These are phyloP conservation scores for Taurulus bubalis DNA, from an alignment of 2,113 vertebrate genomes.

Conservation along the genomic window DNA sequence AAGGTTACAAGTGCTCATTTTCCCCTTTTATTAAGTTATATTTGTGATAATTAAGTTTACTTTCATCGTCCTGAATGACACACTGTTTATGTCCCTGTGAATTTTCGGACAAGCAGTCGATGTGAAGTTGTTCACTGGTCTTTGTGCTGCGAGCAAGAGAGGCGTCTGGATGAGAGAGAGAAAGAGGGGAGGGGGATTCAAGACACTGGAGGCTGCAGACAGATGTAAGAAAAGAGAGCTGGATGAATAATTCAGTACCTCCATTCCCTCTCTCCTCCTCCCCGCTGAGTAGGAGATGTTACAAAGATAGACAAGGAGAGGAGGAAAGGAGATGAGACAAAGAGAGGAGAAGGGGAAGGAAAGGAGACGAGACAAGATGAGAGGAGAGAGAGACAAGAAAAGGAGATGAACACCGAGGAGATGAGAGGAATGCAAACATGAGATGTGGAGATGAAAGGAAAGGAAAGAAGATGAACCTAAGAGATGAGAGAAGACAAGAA, in stretches of 20 bases:
- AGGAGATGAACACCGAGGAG: background rate
- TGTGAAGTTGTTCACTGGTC: constrained; percentile 14
- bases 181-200: constrained; percentile 27
- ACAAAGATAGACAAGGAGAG: constrained; percentile 49
- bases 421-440: background rate
- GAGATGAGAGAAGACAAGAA: background rate
- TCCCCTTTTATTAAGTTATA: background rate
- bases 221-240: constrained; percentile 43
- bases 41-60: background rate
- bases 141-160: background rate
- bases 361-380: background rate
- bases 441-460: background rate
- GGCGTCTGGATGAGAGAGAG: background rate
- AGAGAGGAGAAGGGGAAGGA: too few species aligned
- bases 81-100: background rate
- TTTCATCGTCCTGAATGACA: background rate
- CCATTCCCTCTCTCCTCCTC: constrained; percentile 47
- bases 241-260: constrained; percentile 72
- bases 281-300: constrained; percentile 53
- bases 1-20: constrained; percentile 5
- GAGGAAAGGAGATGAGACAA: background rate
- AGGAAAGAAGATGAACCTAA: background rate
- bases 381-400: background rate
- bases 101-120: background rate
- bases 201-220: constrained; percentile 41